phyloP scores from a whole-genome alignment of 2,113 vertebrate species.

The Rhinogobius similis region DNA sequence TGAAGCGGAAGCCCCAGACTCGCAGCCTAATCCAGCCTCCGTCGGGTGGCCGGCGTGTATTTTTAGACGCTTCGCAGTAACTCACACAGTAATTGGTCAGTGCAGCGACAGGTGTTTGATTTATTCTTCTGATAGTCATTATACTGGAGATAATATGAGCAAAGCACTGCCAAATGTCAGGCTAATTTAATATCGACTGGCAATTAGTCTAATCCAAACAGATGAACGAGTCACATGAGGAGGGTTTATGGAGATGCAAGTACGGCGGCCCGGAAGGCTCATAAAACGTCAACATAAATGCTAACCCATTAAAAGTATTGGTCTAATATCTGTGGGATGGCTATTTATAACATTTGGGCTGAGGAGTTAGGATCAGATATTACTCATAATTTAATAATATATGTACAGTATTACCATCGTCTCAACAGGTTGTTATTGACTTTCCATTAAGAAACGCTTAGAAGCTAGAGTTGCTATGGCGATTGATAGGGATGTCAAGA shows the following conservation, averaged over 20 bases:
- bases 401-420: neutral
- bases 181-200: slow-evolving; percentile 6
- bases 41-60: slow-evolving; percentile 5
- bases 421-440: neutral
- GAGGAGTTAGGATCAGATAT: no score
- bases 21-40: neutral
- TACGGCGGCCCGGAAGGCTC: neutral
- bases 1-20: slow-evolving; percentile 14
- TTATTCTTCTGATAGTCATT: neutral
- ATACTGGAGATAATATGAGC: slow-evolving; percentile 8
- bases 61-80: slow-evolving; percentile 18
- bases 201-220: slow-evolving; percentile 9
- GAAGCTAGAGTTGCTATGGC: neutral
- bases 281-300: neutral
- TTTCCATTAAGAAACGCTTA: neutral
- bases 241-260: neutral
- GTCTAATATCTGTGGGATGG: neutral
- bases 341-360: neutral
- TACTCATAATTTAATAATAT: no score
- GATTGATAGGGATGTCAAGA: neutral
- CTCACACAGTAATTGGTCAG: slow-evolving; percentile 15
- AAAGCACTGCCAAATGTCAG: slow-evolving; percentile 23
- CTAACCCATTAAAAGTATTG: neutral
- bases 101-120: slow-evolving; percentile 28
- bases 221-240: neutral